Percentiles rank a stretch among this genome's conserved stretches.
Evolutionary conservation across 1,140 invertebrate genomes (phyloP).

Genomic region (Andricus grossulariae): DNA sequence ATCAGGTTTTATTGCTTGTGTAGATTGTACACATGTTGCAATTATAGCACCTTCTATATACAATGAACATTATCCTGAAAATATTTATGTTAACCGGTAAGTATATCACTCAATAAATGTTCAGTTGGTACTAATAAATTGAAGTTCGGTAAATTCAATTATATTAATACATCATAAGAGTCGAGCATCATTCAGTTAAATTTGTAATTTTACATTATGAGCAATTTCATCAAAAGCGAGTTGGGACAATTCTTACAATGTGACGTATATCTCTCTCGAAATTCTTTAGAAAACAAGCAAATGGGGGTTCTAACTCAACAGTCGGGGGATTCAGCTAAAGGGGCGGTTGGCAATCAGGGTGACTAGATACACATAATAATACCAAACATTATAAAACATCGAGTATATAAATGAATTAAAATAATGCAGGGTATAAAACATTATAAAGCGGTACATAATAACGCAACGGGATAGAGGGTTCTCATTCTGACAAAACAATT

Average conservation of each 20-base stretch:
- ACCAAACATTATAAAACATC: no score
- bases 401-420: no score
- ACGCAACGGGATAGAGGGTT: no score
- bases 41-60: constrained; percentile 49
- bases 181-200: neutral
- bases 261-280: neutral
- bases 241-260: no score
- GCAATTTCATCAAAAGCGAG: neutral
- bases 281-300: constrained; percentile 40
- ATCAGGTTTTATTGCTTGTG: constrained; percentile 49
- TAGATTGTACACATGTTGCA: constrained; percentile 61
- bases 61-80: constrained; percentile 49
- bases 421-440: no score
- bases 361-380: no score
- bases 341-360: no score
- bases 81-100: constrained; percentile 62
- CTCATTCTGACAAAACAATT: no score
- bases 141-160: constrained; percentile 9
- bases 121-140: constrained; percentile 46
- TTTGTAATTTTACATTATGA: neutral
- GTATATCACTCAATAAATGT: constrained; percentile 61
- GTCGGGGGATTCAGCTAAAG: no score
- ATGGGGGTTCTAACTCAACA: no score
- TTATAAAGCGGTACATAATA: no score
- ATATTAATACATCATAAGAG: neutral